Evolutionary conservation across 2,888 invertebrate genomes (phyloP).

Genomic region (Clanis bilineata): DNA sequence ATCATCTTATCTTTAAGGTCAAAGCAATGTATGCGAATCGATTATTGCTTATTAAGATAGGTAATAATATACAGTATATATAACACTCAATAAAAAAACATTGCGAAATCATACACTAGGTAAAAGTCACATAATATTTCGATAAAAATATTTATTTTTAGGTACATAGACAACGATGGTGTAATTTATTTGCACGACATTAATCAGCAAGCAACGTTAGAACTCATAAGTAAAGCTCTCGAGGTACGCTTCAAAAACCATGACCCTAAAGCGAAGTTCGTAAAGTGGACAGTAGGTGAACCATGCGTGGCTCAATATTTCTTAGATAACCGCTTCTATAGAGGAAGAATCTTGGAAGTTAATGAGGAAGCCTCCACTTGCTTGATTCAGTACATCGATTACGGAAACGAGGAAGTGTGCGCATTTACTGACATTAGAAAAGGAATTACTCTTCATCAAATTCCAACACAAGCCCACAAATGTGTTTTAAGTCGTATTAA

Average conservation of each 20-base stretch:
- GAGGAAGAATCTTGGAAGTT: slow-evolving; percentile 83
- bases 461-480: slow-evolving; percentile 85
- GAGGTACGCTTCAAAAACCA: slow-evolving; percentile 67
- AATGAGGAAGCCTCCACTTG: slow-evolving; percentile 60
- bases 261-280: slow-evolving; percentile 68
- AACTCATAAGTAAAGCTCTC: slow-evolving; percentile 76
- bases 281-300: slow-evolving; percentile 84
- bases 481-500: slow-evolving; percentile 76
- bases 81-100: too few relatives aligned
- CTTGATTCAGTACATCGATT: slow-evolving; percentile 89
- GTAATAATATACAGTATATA: too few relatives aligned
- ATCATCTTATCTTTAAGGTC: too few relatives aligned
- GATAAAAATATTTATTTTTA: slow-evolving; percentile 29
- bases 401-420: slow-evolving; percentile 89
- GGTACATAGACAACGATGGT: slow-evolving; percentile 72
- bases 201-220: slow-evolving; percentile 60
- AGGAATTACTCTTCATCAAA: slow-evolving; percentile 82
- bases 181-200: slow-evolving; percentile 67
- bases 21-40: too few relatives aligned
- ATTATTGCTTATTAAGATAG: too few relatives aligned
- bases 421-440: slow-evolving; percentile 81
- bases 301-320: slow-evolving; percentile 87
- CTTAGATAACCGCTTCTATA: slow-evolving; percentile 85
- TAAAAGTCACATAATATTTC: not conserved
- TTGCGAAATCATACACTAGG: too few relatives aligned